Evolutionary conservation across 1,140 invertebrate genomes (phyloP), one percentile per base, ranked within the genome.

Genomic region (Papilio xuthus): DNA sequence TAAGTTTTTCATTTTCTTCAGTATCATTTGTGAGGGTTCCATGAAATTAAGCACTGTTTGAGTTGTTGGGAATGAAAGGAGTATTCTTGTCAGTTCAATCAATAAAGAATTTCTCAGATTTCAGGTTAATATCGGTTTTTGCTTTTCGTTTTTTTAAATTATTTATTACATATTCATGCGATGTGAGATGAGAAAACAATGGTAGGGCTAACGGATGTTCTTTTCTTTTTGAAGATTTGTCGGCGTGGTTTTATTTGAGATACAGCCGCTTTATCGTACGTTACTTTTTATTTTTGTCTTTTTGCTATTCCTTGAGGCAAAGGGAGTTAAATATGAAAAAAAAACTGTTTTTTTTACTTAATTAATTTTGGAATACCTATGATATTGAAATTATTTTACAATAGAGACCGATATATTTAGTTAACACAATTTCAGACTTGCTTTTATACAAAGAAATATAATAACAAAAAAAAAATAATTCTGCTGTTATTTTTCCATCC

Each of bases 151-250:
- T 60, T 60, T 56, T 60, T 26, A 26, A 1, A 60, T 26, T 26
- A 26, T 26, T 60, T 13, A 26, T 28, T 1, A 60, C 20, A 12
- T 20, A 56, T 20, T 56, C 8, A 23, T 18, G 18, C 2, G 50
- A 9, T 20, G 50, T 53, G 9, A 53, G 1, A n/a, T 44, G 20
- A 44, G 6, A 26, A 23, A 72, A 73, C 20, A 23, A 42, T 73
- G 23, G 71, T 47, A 73, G 71, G 71, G 23, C 42, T 15, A 20
- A 15, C 41, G 41, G 71, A 73, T 73, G 71, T 75, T 75, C 73
- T 26, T 75, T 75, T 56, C 73, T 75, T 75, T 75, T 75, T 75
- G 71, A 75, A 75, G 73, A 75, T 75, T 75, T 75, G 73, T 75
- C 56, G 47, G 47, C 50, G 73, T 75, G 73, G 73, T 75, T 75